These are phyloP conservation scores for Dryas iulia DNA, from an alignment of 1,140 invertebrate genomes.

Conservation along the genomic window DNA sequence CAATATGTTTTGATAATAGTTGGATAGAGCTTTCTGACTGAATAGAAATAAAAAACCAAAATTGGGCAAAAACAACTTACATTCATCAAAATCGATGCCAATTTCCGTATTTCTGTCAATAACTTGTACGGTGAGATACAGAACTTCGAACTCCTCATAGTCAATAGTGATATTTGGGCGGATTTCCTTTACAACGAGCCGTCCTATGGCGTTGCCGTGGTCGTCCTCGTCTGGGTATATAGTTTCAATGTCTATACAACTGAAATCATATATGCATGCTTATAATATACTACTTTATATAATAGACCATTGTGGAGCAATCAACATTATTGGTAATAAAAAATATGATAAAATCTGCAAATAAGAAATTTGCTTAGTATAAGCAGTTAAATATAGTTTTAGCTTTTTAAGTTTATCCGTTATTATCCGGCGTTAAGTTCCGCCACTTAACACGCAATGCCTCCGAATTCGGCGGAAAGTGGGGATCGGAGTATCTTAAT, in stretches of 20 bases:
- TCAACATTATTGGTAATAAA: too few relatives aligned
- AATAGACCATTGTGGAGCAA: too few relatives aligned
- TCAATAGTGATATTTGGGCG: conserved; percentile 73
- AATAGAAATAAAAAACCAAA: neutral
- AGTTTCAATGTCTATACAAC: conserved; percentile 68
- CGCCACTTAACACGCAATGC: too few relatives aligned
- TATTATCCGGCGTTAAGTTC: too few relatives aligned
- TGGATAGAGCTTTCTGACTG: too few relatives aligned
- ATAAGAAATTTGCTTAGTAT: too few relatives aligned
- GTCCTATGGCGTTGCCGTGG: conserved; percentile 49
- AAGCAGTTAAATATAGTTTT: neutral
- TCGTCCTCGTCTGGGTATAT: conserved; percentile 44
- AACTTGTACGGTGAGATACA: conserved; percentile 76
- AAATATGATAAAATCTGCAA: too few relatives aligned
- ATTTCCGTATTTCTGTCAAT: conserved; percentile 69
- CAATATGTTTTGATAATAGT: too few relatives aligned
- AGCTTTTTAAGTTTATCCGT: too few relatives aligned
- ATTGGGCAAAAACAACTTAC: conserved; percentile 44
- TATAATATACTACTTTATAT: too few relatives aligned
- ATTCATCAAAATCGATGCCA: conserved; percentile 61
- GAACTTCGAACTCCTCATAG: conserved; percentile 80
- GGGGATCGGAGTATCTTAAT: too few relatives aligned
- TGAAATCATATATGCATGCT: conserved; percentile 35
- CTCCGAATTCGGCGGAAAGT: too few relatives aligned
- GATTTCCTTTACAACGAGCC: conserved; percentile 61